phyloP scores from a whole-genome alignment of 2,888 invertebrate genomes.

The Lochmaea capreae region DNA sequence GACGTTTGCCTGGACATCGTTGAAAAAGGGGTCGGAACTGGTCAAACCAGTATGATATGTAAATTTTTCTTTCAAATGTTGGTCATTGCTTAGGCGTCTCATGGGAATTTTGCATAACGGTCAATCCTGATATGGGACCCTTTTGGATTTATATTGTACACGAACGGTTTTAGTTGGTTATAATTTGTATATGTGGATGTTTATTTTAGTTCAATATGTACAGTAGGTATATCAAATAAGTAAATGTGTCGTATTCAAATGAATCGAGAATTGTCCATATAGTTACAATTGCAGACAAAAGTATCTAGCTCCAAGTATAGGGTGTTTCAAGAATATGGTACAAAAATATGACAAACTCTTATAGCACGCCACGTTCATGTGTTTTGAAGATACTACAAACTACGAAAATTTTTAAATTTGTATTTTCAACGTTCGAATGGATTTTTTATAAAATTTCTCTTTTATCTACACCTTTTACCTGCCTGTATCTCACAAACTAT shows the following conservation, averaged over 20 bases:
- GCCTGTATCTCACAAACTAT: too few species aligned
- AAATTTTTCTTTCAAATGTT: conserved; percentile 53
- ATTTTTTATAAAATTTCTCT: too few species aligned
- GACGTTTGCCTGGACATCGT: conserved; percentile 50
- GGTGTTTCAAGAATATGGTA: too few species aligned
- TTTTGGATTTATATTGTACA: conserved; percentile 18
- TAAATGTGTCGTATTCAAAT: neutral
- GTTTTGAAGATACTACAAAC: too few species aligned
- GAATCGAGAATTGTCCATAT: neutral
- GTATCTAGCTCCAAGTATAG: too few species aligned
- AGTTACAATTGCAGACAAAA: neutral
- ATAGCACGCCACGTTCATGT: too few species aligned
- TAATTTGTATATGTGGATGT: conserved; percentile 6
- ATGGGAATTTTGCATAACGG: conserved; percentile 48
- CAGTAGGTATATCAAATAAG: neutral
- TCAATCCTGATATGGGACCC: conserved; percentile 46
- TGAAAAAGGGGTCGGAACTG: conserved; percentile 56
- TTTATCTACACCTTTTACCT: too few species aligned
- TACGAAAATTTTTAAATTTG: too few species aligned
- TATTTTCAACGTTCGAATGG: too few species aligned
- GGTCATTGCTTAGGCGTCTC: conserved; percentile 47
- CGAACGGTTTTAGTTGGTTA: conserved; percentile 22
- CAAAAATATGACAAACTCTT: too few species aligned
- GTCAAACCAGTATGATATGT: conserved; percentile 62
- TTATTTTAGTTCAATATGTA: neutral